phyloP scores from a whole-genome alignment of 2,113 vertebrate species.

The Alethe diademata region DNA sequence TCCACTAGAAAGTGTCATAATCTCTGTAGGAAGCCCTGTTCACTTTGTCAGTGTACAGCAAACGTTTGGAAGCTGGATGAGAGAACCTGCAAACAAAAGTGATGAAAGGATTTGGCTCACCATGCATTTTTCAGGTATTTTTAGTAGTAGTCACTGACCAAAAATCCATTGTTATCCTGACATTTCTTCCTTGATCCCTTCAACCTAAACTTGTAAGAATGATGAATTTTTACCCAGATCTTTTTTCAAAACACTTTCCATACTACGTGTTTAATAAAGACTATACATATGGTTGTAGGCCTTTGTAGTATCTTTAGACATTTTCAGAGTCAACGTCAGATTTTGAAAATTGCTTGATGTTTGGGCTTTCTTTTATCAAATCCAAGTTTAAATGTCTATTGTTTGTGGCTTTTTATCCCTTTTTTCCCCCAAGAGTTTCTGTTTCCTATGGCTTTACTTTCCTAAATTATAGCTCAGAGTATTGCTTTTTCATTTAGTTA shows the following conservation, averaged over 20 bases:
- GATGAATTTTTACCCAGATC: neutral
- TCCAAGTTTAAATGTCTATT: neutral
- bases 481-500: neutral
- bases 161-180: neutral
- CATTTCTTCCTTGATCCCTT: neutral
- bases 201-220: neutral
- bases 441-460: neutral
- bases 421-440: neutral
- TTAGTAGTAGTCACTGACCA: neutral
- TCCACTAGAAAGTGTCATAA: conserved; percentile 80
- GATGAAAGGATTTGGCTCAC: conserved; percentile 92
- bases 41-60: conserved; percentile 79
- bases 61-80: conserved; percentile 93
- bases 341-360: neutral
- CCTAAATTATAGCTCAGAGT: neutral
- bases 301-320: neutral
- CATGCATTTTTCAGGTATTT: conserved; percentile 90
- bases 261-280: neutral
- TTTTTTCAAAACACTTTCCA: neutral
- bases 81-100: conserved; percentile 77
- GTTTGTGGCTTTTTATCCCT: neutral
- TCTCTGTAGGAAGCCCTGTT: conserved; percentile 82
- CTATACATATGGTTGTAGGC: neutral
- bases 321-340: neutral
- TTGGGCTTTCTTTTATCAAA: neutral